Conservation (phyloP, 2,113 vertebrate species). For the Stigmatopora argus region DNA sequence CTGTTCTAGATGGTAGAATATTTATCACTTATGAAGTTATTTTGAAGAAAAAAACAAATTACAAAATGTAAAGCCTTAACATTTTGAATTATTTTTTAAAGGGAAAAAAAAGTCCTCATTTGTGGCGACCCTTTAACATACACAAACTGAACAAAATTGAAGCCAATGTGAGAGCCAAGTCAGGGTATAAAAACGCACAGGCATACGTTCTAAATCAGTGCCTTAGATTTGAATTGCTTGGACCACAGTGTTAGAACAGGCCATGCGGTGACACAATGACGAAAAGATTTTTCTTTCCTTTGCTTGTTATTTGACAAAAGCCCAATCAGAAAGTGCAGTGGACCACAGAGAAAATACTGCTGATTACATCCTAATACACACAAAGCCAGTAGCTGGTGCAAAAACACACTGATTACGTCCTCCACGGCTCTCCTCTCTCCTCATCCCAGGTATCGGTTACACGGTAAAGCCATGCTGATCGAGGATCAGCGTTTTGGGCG, state of each 20-base stretch:
- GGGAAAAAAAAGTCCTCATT: too few species aligned
- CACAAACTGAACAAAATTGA: constrained; percentile 44
- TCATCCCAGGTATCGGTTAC: constrained; percentile 58
- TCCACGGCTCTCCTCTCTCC: constrained; percentile 47
- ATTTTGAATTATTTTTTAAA: too few species aligned
- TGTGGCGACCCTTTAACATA: constrained; percentile 24
- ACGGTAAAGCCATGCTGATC: constrained; percentile 53
- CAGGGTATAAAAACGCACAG: constrained; percentile 14
- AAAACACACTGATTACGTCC: constrained; percentile 60
- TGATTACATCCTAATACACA: constrained; percentile 68
- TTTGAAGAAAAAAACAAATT: too few species aligned
- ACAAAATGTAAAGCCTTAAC: too few species aligned
- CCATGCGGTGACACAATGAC: constrained; percentile 43
- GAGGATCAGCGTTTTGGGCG: constrained; percentile 53
- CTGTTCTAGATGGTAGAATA: too few species aligned
- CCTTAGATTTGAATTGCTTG: not conserved
- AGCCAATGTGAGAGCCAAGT: constrained; percentile 27
- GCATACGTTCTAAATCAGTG: constrained; percentile 1
- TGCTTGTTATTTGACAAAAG: constrained; percentile 50
- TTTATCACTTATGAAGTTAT: too few species aligned
- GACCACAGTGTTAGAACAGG: constrained; percentile 40
- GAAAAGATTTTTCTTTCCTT: constrained; percentile 39
- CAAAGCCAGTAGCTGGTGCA: constrained; percentile 46
- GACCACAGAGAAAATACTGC: constrained; percentile 59
- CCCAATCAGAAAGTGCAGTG: constrained; percentile 58